Conservation (phyloP, 2,888 invertebrate species). For the Acanthosepion esculentum region DNA sequence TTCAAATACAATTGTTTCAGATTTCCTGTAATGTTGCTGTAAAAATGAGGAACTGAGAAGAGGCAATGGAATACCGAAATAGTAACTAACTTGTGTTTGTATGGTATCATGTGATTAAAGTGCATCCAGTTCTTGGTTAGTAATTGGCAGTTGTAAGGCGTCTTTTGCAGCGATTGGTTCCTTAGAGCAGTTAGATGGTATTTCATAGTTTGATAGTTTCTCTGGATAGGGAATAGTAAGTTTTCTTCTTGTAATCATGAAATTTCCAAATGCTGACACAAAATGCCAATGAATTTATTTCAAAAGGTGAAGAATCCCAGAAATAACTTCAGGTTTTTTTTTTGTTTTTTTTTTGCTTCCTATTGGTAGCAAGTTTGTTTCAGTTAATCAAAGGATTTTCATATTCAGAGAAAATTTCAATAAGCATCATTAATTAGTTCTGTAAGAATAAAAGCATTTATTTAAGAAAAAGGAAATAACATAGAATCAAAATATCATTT, state of each 20-base stretch:
- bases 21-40: background rate
- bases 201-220: conserved; percentile 21
- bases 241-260: background rate
- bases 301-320: background rate
- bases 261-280: background rate
- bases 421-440: too few relatives aligned
- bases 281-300: background rate
- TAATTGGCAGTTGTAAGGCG: background rate
- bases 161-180: background rate
- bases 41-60: background rate
- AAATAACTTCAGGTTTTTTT: background rate
- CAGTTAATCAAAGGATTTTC: too few relatives aligned
- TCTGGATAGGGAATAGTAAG: background rate
- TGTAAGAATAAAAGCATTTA: too few relatives aligned
- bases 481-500: too few relatives aligned
- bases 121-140: background rate
- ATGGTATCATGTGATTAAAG: conserved; percentile 8
- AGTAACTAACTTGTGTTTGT: background rate
- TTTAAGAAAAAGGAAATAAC: too few relatives aligned
- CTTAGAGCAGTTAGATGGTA: background rate
- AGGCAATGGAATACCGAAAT: background rate
- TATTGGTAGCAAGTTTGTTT: too few relatives aligned
- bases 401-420: too few relatives aligned
- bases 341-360: too few relatives aligned
- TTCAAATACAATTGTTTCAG: background rate